Evolutionary conservation across 2,113 vertebrate genomes (phyloP).

Genomic region (Anoplopoma fimbria): DNA sequence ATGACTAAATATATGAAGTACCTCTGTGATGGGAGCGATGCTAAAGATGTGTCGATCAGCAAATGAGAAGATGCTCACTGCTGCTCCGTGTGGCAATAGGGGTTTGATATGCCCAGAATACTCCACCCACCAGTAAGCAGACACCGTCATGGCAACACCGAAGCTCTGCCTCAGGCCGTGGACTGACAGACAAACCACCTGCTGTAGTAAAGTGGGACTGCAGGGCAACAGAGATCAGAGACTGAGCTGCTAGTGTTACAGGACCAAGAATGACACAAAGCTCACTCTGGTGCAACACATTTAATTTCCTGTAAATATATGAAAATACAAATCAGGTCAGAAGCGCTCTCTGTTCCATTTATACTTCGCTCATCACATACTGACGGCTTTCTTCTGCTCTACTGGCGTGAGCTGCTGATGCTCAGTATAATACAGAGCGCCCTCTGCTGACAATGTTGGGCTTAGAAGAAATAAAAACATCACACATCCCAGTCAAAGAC

Average conservation of each 20-base stretch:
- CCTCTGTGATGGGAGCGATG: slow-evolving; percentile 81
- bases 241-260: background rate
- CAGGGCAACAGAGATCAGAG: slow-evolving; percentile 10
- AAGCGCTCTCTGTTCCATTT: too few species aligned
- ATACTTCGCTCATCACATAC: too few species aligned
- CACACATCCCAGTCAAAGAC: too few species aligned
- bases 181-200: slow-evolving; percentile 77
- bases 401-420: too few species aligned
- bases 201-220: slow-evolving; percentile 67
- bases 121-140: slow-evolving; percentile 81
- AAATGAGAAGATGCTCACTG: slow-evolving; percentile 76
- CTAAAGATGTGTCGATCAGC: slow-evolving; percentile 75
- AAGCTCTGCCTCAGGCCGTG: slow-evolving; percentile 69
- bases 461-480: too few species aligned
- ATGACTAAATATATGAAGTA: slow-evolving; percentile 31
- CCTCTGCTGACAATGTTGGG: too few species aligned
- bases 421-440: too few species aligned
- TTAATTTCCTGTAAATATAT: too few species aligned
- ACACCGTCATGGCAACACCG: slow-evolving; percentile 76
- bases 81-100: slow-evolving; percentile 30
- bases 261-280: too few species aligned
- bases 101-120: slow-evolving; percentile 54
- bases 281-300: too few species aligned
- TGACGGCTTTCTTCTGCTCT: too few species aligned
- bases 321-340: too few species aligned